Base-by-base conservation (phyloP, 2,113 vertebrate species). In the Crocuta crocuta region DNA sequence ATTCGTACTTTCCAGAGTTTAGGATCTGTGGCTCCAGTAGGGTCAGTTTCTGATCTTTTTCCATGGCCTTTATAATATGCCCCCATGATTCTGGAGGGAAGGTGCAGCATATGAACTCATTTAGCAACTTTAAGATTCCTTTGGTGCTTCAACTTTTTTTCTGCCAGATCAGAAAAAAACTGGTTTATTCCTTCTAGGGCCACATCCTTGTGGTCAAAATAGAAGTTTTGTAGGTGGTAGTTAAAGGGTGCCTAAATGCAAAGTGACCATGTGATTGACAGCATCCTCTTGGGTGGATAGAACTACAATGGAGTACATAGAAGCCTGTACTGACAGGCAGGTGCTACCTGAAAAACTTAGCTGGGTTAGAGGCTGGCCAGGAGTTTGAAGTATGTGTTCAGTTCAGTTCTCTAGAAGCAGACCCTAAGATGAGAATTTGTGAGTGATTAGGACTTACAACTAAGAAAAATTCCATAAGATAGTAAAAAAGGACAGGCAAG, bases 31-130 rank as follows among this genome's bases (percentile, higher is more conserved):
- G 33, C 15, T 23, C 17, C 50, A 35, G 23, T 10, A 53, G 76
- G 50, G 63, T 4, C 19, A 39, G 3, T 17, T 55, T 91, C 63
- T 68, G 10, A 91, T 63, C 26, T 68, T 53, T 53, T 12, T 68
- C 11, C 10, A 0, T 24, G 45, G n/a, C 58, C 39, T 74, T 35
- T 4, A 5, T 10, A 1, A 7, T 31, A 11, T 23, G 31, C 48
- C 16, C 11, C 24, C n/a, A 31, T 66, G 7, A 43, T n/a, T 82
- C 58, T 17, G 7, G 31, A 33, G 76, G 39, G 24, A 83, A 50
- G 31, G 16, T 55, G 0, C 35, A 26, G 17, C 31, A 39, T 19
- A 70, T 70, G 76, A 24, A 53, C n/a, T 81, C 63, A 43, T 8
- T 13, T 31, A 68, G 24, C 63, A 68, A 80, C 89, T 78, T 89